phyloP scores from a whole-genome alignment of 2,113 vertebrate species.

The Gasterosteus aculeatus region DNA sequence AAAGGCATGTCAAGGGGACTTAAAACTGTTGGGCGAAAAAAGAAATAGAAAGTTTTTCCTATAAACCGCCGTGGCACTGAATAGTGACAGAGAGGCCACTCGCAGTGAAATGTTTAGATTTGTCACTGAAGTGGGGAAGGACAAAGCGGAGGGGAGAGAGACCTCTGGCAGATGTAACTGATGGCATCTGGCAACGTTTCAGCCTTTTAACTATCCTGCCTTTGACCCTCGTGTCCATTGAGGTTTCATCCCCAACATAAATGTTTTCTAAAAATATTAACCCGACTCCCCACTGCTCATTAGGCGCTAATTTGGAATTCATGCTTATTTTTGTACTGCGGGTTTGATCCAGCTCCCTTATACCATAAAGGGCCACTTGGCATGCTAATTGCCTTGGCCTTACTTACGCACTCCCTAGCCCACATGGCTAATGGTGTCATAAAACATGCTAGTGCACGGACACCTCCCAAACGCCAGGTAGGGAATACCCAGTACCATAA shows the following conservation, averaged over 20 bases:
- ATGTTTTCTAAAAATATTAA: conserved; percentile 76
- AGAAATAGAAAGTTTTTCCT: conserved; percentile 60
- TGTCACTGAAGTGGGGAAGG: conserved; percentile 57
- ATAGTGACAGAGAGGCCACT: conserved; percentile 76
- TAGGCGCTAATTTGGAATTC: conserved; percentile 74
- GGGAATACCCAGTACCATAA: conserved; percentile 76
- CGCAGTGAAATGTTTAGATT: conserved; percentile 62
- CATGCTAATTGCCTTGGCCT: conserved; percentile 81
- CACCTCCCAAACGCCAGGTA: conserved; percentile 74
- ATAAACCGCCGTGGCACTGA: conserved; percentile 59
- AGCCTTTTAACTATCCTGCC: conserved; percentile 64
- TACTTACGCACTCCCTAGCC: conserved; percentile 74
- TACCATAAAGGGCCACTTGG: conserved; percentile 78
- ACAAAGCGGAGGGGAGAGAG: conserved; percentile 54
- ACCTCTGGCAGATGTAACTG: conserved; percentile 62
- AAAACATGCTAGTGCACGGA: conserved; percentile 78
- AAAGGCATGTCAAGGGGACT: conserved; percentile 73
- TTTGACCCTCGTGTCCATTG: conserved; percentile 56
- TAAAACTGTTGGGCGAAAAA: conserved; percentile 36
- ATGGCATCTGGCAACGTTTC: conserved; percentile 67
- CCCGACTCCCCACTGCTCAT: conserved; percentile 66
- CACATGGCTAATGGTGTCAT: conserved; percentile 81
- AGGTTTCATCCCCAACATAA: conserved; percentile 69
- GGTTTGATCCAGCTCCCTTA: conserved; percentile 73
- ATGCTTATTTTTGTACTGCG: conserved; percentile 74